These are phyloP conservation scores for Botia kubotai DNA, from an alignment of 2,797 vertebrate species.

Conservation along the genomic window DNA sequence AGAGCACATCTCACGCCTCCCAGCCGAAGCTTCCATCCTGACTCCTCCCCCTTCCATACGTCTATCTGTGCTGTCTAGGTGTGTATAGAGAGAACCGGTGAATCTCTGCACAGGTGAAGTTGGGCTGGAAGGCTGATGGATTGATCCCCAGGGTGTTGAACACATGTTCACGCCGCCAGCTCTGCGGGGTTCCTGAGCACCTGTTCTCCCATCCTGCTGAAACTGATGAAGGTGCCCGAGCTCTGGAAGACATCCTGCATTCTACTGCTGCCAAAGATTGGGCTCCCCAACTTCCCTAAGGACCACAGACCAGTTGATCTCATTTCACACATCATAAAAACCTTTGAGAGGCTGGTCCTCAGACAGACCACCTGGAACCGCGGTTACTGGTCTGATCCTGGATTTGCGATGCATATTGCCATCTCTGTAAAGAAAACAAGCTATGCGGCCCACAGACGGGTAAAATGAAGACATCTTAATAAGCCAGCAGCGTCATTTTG, in stretches of 20 bases:
- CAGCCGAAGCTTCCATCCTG: background rate
- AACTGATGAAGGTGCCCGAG: constrained; percentile 42
- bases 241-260: constrained; percentile 36
- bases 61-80: background rate
- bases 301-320: constrained; percentile 34
- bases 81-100: background rate
- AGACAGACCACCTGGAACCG: constrained; percentile 48
- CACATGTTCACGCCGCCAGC: constrained; percentile 41
- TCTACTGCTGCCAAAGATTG: constrained; percentile 25
- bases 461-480: too few species aligned
- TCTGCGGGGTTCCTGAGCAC: constrained; percentile 32
- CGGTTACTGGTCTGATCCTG: background rate
- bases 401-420: background rate
- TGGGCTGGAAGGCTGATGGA: constrained; percentile 29
- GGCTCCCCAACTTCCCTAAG: background rate
- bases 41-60: background rate
- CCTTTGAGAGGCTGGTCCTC: constrained; percentile 42
- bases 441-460: too few species aligned
- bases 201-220: constrained; percentile 32
- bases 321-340: constrained; percentile 44
- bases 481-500: background rate
- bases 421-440: background rate
- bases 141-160: constrained; percentile 58
- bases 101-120: constrained; percentile 32
- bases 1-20: too few species aligned